phyloP scores from a whole-genome alignment of 1,140 invertebrate species.

The Saxidomus purpurata region DNA sequence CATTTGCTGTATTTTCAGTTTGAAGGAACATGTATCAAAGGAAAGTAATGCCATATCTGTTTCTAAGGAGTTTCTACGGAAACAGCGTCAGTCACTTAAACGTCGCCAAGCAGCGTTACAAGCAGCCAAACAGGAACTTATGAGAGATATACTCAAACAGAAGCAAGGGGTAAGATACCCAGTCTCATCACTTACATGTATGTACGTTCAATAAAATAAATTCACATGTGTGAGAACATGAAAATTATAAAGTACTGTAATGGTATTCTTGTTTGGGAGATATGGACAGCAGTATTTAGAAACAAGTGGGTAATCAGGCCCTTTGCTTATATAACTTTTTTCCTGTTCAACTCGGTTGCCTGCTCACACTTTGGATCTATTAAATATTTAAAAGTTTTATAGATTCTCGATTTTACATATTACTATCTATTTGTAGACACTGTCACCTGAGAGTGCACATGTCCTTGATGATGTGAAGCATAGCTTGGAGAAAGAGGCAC shows the following conservation, averaged over 20 bases:
- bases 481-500: constrained; percentile 80
- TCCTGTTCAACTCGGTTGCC: too few species aligned
- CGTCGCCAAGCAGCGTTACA: constrained; percentile 80
- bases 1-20: constrained; percentile 21
- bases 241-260: too few species aligned
- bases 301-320: too few species aligned
- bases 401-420: too few species aligned
- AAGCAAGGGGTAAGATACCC: constrained; percentile 78
- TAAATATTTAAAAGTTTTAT: too few species aligned
- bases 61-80: constrained; percentile 82
- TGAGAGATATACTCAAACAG: constrained; percentile 76
- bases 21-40: constrained; percentile 73
- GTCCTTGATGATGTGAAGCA: constrained; percentile 81
- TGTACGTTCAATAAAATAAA: too few species aligned
- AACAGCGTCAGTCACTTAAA: constrained; percentile 82
- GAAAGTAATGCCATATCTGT: constrained; percentile 77
- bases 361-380: too few species aligned
- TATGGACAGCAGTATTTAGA: too few species aligned
- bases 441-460: constrained; percentile 70
- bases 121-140: constrained; percentile 82
- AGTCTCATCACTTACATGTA: too few species aligned
- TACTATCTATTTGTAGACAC: not conserved
- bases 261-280: too few species aligned
- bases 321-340: too few species aligned
- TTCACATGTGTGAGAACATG: too few species aligned